A percentile compares a stretch with the other conserved stretches of the same genome.
Conservation (phyloP, 2,113 vertebrate genomes). For the Dasyornis broadbenti region DNA sequence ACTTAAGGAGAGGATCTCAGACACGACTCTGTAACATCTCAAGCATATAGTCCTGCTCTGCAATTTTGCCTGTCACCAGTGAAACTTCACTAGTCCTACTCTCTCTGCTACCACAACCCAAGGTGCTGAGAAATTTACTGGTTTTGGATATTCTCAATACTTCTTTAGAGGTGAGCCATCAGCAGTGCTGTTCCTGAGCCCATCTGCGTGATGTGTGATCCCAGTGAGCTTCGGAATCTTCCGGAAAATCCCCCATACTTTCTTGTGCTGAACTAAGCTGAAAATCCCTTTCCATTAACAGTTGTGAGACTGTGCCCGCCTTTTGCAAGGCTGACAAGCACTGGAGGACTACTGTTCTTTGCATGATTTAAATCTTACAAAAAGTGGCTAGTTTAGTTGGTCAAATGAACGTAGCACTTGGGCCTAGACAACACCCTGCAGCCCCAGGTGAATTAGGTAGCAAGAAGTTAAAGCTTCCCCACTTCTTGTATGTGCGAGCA, state of each 20-base stretch:
- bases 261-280: not conserved
- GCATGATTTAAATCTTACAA: not conserved
- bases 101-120: not conserved
- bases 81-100: not conserved
- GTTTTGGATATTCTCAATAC: not conserved
- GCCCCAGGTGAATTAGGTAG: not conserved
- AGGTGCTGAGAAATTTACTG: not conserved
- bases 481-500: not conserved
- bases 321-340: not conserved
- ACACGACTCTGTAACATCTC: not conserved
- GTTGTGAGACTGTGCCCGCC: not conserved
- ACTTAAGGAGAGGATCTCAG: not conserved
- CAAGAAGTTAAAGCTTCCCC: not conserved
- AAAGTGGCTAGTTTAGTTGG: not conserved
- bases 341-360: not conserved
- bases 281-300: not conserved
- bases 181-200: not conserved
- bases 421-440: not conserved
- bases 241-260: not conserved
- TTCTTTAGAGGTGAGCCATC: not conserved
- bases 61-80: not conserved
- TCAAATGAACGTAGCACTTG: not conserved
- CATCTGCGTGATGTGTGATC: not conserved
- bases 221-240: not conserved
- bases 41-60: not conserved